Percentiles rank a stretch among this genome's conserved stretches.
Evolutionary conservation across 2,113 vertebrate genomes (phyloP).

Genomic region (Cryptomyrus ogoouensis): DNA sequence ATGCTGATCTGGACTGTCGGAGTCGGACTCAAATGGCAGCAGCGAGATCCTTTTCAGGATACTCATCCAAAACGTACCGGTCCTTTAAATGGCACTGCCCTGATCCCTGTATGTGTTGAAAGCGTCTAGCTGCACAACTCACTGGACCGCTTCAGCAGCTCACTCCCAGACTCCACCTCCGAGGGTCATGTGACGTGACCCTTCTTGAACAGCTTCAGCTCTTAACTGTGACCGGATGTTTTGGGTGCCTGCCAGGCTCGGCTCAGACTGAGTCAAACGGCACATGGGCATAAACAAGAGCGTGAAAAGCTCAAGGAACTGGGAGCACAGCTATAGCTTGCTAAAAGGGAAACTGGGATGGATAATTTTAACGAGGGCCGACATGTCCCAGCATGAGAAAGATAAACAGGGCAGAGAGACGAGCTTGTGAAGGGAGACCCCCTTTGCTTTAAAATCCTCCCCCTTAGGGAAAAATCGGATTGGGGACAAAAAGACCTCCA

Average conservation of each 20-base stretch:
- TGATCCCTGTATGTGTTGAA: not conserved
- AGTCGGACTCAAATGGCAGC: not conserved
- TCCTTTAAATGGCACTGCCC: not conserved
- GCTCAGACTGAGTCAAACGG: not conserved
- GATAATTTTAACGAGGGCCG: slow-evolving; percentile 41
- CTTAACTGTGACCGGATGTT: not conserved
- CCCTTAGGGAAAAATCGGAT: not conserved
- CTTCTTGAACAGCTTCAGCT: not conserved
- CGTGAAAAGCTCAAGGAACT: not conserved
- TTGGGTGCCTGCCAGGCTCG: not conserved
- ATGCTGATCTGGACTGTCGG: not conserved
- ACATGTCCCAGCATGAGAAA: slow-evolving; percentile 55
- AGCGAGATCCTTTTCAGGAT: not conserved
- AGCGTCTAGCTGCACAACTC: not conserved
- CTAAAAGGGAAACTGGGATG: slow-evolving; percentile 45
- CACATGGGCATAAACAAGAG: not conserved
- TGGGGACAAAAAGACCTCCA: not conserved
- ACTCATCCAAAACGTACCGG: not conserved
- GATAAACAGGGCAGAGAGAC: slow-evolving; percentile 15
- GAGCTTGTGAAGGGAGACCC: slow-evolving; percentile 36
- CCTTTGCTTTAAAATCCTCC: slow-evolving; percentile 10
- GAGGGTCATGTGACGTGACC: not conserved
- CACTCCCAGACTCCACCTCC: not conserved
- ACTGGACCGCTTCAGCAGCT: not conserved
- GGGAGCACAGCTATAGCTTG: slow-evolving; percentile 35